A percentile compares a stretch with the other conserved stretches of the same genome.
Evolutionary conservation across 1,140 invertebrate species (phyloP).

Genomic region (Tetramorium alpestre): DNA sequence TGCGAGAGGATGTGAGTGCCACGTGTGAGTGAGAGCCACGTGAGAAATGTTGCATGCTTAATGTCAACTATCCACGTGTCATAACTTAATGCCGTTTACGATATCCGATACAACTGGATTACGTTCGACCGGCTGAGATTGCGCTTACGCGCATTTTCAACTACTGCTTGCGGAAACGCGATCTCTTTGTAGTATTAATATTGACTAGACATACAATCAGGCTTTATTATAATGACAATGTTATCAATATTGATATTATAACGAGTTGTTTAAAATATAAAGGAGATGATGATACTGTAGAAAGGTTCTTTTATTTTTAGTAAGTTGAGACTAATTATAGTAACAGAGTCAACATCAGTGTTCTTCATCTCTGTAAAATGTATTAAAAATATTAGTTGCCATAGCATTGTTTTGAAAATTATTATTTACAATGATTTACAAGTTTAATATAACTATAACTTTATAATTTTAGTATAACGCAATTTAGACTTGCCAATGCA

Average conservation of each 20-base stretch:
- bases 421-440: neutral
- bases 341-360: too few relatives aligned
- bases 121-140: conserved; percentile 27
- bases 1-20: conserved; percentile 32
- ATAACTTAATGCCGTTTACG: conserved; percentile 56
- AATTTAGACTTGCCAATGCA: neutral
- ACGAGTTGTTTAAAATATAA: neutral
- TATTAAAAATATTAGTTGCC: too few relatives aligned
- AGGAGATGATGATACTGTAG: too few relatives aligned
- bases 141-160: conserved; percentile 30
- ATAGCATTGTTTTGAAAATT: neutral
- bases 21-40: conserved; percentile 63
- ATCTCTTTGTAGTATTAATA: neutral
- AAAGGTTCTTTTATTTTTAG: too few relatives aligned
- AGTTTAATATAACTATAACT: neutral
- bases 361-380: too few relatives aligned
- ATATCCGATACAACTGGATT: conserved; percentile 42
- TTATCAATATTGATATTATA: neutral
- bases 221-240: neutral
- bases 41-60: conserved; percentile 68
- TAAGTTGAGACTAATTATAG: too few relatives aligned
- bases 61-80: conserved; percentile 71
- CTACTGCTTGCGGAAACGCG: neutral
- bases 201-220: neutral
- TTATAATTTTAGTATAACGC: neutral